Conservation (phyloP, 2,888 invertebrate species). For the Hypomecis punctinalis region DNA sequence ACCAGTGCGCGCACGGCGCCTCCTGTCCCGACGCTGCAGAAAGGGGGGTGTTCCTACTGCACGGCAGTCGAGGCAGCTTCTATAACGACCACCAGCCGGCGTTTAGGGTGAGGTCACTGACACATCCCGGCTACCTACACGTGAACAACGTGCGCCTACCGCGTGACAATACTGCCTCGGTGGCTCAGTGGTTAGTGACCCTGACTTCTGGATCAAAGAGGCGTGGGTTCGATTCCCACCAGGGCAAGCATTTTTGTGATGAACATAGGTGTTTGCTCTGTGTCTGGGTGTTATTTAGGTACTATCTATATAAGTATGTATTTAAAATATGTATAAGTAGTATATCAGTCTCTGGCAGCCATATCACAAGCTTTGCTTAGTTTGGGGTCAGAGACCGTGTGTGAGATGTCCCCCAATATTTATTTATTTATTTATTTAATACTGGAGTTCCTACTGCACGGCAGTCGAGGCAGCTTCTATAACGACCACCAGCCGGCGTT, state of each 20-base stretch:
- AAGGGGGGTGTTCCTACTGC: constrained; percentile 92
- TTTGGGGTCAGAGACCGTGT: too few species aligned
- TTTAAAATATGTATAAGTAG: too few species aligned
- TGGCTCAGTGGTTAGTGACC: too few species aligned
- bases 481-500: constrained; percentile 90
- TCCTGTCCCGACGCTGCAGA: constrained; percentile 91
- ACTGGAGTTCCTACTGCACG: constrained; percentile 92
- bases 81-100: constrained; percentile 92
- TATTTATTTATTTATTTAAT: background rate
- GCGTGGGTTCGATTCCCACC: too few species aligned
- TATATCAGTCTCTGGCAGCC: too few species aligned
- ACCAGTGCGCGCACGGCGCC: constrained; percentile 98
- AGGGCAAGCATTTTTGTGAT: too few species aligned
- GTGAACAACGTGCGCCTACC: background rate
- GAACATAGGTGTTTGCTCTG: too few species aligned
- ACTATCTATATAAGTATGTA: too few species aligned
- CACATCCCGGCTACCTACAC: background rate
- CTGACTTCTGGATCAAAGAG: too few species aligned
- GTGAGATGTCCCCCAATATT: too few species aligned
- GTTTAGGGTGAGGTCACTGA: background rate
- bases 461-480: constrained; percentile 94
- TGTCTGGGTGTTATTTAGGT: too few species aligned
- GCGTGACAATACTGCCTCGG: background rate
- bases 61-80: constrained; percentile 95
- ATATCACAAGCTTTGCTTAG: too few species aligned